These are phyloP conservation scores for Lysiphlebus fabarum DNA, from an alignment of 1,140 invertebrate species.

Conservation along the genomic window DNA sequence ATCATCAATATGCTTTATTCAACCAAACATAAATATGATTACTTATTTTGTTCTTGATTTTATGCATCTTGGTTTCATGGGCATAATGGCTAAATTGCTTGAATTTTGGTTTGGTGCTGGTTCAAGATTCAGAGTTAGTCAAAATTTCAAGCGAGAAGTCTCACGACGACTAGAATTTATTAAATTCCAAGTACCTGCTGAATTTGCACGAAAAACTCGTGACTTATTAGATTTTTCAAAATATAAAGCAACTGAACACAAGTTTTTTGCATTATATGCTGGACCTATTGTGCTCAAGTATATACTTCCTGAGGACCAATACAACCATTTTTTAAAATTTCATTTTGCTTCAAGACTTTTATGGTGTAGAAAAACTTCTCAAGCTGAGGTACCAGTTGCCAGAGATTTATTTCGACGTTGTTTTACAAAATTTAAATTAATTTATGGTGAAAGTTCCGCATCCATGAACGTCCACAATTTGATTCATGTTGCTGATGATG, in stretches of 20 bases:
- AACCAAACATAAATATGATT: constrained; percentile 18
- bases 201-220: constrained; percentile 19
- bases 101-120: constrained; percentile 4
- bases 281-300: constrained; percentile 19
- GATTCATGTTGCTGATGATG: no score
- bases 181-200: constrained; percentile 8
- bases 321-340: constrained; percentile 24
- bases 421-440: no score
- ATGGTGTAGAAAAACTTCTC: constrained; percentile 1
- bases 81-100: constrained; percentile 16
- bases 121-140: constrained; percentile 8
- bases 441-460: no score
- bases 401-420: constrained; percentile 11
- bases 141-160: constrained; percentile 9
- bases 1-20: constrained; percentile 17
- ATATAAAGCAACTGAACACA: constrained; percentile 19
- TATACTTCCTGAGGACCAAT: constrained; percentile 10
- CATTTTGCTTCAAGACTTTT: constrained; percentile 19
- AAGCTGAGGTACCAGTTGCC: neutral
- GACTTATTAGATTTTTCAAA: constrained; percentile 10
- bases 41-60: constrained; percentile 12
- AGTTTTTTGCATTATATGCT: constrained; percentile 11
- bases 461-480: no score
- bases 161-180: constrained; percentile 13
- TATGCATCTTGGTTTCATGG: constrained; percentile 16